Evolutionary conservation across 2,113 vertebrate species (phyloP).

Genomic region (Tupaia tana): DNA sequence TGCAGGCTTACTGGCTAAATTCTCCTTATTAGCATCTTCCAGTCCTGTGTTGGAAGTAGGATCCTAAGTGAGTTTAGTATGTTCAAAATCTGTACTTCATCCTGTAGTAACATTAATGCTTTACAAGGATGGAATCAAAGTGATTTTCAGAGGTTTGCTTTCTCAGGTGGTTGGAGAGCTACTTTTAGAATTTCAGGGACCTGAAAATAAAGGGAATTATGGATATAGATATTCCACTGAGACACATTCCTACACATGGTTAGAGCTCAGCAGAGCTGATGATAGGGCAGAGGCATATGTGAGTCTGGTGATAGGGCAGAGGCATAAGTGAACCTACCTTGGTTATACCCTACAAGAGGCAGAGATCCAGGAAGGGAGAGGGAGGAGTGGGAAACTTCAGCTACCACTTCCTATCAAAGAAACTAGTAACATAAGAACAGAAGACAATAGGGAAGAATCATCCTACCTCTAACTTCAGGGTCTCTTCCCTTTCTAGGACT

Average conservation of each 20-base stretch:
- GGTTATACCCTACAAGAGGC: not conserved
- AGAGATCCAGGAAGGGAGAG: slow-evolving; percentile 10
- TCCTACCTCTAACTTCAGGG: slow-evolving; percentile 57
- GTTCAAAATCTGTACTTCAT: slow-evolving; percentile 50
- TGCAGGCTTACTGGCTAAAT: slow-evolving; percentile 10
- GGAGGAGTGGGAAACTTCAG: not conserved
- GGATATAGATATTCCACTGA: not conserved
- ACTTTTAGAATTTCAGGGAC: slow-evolving; percentile 19
- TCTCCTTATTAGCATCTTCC: not conserved
- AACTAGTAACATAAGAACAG: slow-evolving; percentile 41
- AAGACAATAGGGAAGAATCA: slow-evolving; percentile 34
- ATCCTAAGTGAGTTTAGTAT: slow-evolving; percentile 4
- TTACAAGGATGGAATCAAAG: slow-evolving; percentile 37
- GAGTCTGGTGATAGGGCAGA: not conserved
- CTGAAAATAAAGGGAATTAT: slow-evolving; percentile 14
- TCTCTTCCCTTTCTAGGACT: slow-evolving; percentile 79
- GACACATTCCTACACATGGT: not conserved
- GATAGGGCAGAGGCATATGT: not conserved
- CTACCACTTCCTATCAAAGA: not conserved
- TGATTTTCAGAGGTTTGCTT: slow-evolving; percentile 46
- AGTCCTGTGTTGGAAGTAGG: not conserved
- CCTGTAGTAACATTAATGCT: not conserved
- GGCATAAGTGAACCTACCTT: not conserved
- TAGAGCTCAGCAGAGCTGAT: slow-evolving; percentile 18
- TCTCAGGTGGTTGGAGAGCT: not conserved